Evolutionary conservation across 2,888 invertebrate species (phyloP).

Genomic region (Nymphalis polychloros): DNA sequence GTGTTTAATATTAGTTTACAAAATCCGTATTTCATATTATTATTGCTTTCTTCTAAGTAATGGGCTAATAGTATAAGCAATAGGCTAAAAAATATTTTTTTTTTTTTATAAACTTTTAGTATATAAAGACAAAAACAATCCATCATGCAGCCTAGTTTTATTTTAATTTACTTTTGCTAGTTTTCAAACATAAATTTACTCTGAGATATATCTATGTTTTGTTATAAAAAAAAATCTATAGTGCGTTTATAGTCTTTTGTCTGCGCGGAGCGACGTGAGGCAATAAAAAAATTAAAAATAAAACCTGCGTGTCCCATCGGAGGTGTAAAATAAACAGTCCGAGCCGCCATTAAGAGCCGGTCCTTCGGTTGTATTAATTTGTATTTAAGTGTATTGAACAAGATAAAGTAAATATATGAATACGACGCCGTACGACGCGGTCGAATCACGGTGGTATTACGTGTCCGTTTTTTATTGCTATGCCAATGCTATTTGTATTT

Average conservation of each 20-base stretch:
- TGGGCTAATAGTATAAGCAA: too few relatives aligned
- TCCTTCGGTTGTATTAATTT: conserved; percentile 80
- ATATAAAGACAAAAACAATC: too few relatives aligned
- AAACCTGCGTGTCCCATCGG: conserved; percentile 68
- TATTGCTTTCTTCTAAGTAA: too few relatives aligned
- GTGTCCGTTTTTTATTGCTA: conserved; percentile 45
- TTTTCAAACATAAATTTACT: too few relatives aligned
- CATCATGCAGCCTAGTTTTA: too few relatives aligned
- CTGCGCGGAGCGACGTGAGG: conserved; percentile 36
- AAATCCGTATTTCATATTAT: not conserved
- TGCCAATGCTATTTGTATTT: conserved; percentile 31
- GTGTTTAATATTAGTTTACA: not conserved
- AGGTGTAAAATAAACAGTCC: conserved; percentile 81
- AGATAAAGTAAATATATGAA: conserved; percentile 80
- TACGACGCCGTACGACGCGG: conserved; percentile 53
- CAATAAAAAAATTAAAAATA: conserved; percentile 64
- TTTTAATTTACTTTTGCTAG: too few relatives aligned
- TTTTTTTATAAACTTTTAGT: too few relatives aligned
- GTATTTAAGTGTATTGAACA: conserved; percentile 82
- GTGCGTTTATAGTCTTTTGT: conserved; percentile 15
- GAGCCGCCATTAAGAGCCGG: conserved; percentile 74
- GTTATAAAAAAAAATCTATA: not conserved
- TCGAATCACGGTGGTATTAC: conserved; percentile 58
- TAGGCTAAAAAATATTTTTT: too few relatives aligned
- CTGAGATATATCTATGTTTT: too few relatives aligned